phyloP scores from a whole-genome alignment of 2,888 invertebrate species.

The Phalangium opilio region DNA sequence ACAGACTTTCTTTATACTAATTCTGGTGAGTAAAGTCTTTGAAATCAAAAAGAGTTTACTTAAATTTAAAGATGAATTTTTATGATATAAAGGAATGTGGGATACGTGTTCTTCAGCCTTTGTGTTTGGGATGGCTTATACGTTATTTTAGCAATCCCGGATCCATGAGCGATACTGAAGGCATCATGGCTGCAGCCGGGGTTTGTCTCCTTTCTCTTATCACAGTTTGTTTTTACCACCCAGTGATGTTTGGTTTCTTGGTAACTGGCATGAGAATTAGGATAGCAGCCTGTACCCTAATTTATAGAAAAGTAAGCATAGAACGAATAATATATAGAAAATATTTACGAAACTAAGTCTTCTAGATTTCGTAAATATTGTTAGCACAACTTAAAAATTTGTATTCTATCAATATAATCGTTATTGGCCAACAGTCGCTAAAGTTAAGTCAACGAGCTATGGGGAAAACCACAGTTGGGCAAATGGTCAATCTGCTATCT shows the following conservation, averaged over 20 bases:
- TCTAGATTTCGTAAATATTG: no score
- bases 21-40: slow-evolving; percentile 9
- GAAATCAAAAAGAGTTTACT: no score
- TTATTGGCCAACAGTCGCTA: slow-evolving; percentile 50
- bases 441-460: slow-evolving; percentile 62
- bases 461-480: slow-evolving; percentile 73
- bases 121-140: slow-evolving; percentile 33
- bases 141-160: slow-evolving; percentile 29
- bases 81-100: slow-evolving; percentile 18
- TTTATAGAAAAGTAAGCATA: slow-evolving; percentile 53
- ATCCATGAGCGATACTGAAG: slow-evolving; percentile 35
- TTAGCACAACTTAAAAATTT: no score
- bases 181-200: slow-evolving; percentile 57
- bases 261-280: slow-evolving; percentile 67
- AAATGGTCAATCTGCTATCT: slow-evolving; percentile 85
- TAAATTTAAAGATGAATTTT: no score
- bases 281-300: slow-evolving; percentile 61
- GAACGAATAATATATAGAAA: no score
- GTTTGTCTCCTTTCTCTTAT: slow-evolving; percentile 58
- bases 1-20: slow-evolving; percentile 10
- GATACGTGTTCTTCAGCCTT: slow-evolving; percentile 30
- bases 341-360: no score
- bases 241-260: slow-evolving; percentile 66
- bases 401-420: no score
- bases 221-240: slow-evolving; percentile 65